phyloP scores from a whole-genome alignment of 2,113 vertebrate genomes.

The Urocitellus parryii region DNA sequence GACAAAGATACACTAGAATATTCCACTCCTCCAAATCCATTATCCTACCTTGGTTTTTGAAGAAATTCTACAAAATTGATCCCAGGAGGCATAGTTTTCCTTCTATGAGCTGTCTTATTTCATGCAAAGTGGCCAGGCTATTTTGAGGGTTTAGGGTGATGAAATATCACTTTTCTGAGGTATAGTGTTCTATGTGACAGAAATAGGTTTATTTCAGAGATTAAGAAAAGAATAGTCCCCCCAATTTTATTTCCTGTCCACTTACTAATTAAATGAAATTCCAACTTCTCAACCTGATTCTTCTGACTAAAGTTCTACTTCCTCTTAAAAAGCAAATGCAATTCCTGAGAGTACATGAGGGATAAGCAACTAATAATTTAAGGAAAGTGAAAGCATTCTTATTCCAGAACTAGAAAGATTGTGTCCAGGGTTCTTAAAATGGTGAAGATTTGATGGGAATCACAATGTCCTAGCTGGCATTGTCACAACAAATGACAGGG shows the following conservation, averaged over 20 bases:
- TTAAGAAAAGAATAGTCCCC: not conserved
- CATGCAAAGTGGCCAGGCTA: not conserved
- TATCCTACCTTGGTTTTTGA: not conserved
- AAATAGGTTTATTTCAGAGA: not conserved
- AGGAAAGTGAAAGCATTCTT: not conserved
- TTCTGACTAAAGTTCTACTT: slow-evolving; percentile 10
- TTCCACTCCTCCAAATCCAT: not conserved
- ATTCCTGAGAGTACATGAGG: not conserved
- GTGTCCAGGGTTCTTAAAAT: not conserved
- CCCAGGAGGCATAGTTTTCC: not conserved
- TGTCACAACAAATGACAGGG: not conserved
- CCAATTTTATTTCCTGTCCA: not conserved
- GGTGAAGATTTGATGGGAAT: not conserved
- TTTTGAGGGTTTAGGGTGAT: not conserved
- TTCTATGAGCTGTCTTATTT: not conserved
- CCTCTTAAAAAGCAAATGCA: not conserved
- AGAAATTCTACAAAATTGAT: slow-evolving; percentile 3
- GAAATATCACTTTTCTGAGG: not conserved
- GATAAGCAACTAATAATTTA: not conserved
- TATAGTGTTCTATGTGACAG: not conserved
- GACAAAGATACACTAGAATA: not conserved
- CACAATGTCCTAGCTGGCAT: not conserved
- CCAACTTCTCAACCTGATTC: not conserved
- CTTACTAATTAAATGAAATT: not conserved
- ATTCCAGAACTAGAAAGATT: not conserved